A percentile compares a stretch with the other conserved stretches of the same genome.
Evolutionary conservation across 1,140 invertebrate species (phyloP).

Genomic region (Bradynema listronoti): DNA sequence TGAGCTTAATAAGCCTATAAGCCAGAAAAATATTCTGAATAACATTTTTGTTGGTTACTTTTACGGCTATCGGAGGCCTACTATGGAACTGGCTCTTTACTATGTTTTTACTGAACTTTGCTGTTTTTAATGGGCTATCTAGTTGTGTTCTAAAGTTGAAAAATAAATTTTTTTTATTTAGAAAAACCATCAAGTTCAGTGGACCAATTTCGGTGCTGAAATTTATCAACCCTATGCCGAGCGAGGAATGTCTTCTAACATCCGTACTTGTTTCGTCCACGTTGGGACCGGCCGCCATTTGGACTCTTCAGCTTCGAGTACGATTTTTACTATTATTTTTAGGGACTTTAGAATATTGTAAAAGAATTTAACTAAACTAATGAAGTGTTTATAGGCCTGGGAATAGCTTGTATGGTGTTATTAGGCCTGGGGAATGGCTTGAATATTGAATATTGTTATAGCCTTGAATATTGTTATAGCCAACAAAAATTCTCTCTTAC

Average conservation of each 20-base stretch:
- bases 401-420: background rate
- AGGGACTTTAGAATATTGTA: too few relatives aligned
- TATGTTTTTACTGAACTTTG: too few relatives aligned
- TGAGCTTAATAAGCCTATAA: constrained; percentile 4
- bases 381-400: background rate
- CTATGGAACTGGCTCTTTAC: too few relatives aligned
- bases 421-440: background rate
- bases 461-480: background rate
- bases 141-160: too few relatives aligned
- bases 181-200: constrained; percentile 39
- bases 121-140: too few relatives aligned
- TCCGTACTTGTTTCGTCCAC: constrained; percentile 43
- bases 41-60: too few relatives aligned
- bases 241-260: constrained; percentile 27
- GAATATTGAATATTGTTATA: background rate
- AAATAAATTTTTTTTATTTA: constrained; percentile 27
- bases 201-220: constrained; percentile 39
- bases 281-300: constrained; percentile 34
- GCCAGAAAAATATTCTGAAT: too few relatives aligned
- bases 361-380: background rate
- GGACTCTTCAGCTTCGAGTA: constrained; percentile 26
- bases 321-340: too few relatives aligned
- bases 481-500: background rate
- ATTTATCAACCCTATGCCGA: constrained; percentile 24
- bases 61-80: too few relatives aligned